phyloP scores from a whole-genome alignment of 2,797 vertebrate genomes.

The Pseudopleuronectes americanus region DNA sequence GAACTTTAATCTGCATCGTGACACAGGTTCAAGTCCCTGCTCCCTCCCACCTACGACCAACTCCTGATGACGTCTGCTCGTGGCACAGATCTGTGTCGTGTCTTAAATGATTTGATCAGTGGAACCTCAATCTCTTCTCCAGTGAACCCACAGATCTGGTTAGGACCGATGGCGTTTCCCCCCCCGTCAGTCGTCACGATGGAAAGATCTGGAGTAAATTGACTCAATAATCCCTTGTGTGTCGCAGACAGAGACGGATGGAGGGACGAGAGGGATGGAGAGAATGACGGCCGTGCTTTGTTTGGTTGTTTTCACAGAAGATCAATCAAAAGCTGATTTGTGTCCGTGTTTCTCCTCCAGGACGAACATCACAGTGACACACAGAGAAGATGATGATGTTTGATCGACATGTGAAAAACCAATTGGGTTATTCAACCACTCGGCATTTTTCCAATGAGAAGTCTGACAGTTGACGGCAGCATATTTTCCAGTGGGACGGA shows the following conservation, averaged over 20 bases:
- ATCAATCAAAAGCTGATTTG: slow-evolving; percentile 40
- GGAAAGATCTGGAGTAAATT: slow-evolving; percentile 35
- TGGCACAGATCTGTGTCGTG: not conserved
- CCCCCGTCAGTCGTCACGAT: not conserved
- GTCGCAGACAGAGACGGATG: not conserved
- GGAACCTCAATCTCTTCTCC: slow-evolving; percentile 16
- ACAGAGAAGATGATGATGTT: slow-evolving; percentile 16
- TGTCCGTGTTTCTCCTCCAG: slow-evolving; percentile 15
- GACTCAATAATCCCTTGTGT: slow-evolving; percentile 22
- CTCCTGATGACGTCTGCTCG: not conserved
- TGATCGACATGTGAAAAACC: slow-evolving; percentile 31
- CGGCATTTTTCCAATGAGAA: slow-evolving; percentile 18
- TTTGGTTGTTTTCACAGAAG: slow-evolving; percentile 23
- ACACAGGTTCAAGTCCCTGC: too few relatives aligned
- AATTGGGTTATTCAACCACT: slow-evolving; percentile 10
- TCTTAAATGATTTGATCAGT: slow-evolving; percentile 20
- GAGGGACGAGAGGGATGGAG: not conserved
- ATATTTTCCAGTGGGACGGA: slow-evolving; percentile 12
- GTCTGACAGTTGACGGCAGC: slow-evolving; percentile 32
- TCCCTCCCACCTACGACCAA: too few relatives aligned
- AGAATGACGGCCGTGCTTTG: slow-evolving; percentile 24
- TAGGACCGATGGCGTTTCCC: slow-evolving; percentile 3
- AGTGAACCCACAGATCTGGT: not conserved
- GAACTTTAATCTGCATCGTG: not conserved
- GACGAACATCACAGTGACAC: slow-evolving; percentile 9